Conservation (phyloP, 2,888 invertebrate species). For the Erannis defoliaria region DNA sequence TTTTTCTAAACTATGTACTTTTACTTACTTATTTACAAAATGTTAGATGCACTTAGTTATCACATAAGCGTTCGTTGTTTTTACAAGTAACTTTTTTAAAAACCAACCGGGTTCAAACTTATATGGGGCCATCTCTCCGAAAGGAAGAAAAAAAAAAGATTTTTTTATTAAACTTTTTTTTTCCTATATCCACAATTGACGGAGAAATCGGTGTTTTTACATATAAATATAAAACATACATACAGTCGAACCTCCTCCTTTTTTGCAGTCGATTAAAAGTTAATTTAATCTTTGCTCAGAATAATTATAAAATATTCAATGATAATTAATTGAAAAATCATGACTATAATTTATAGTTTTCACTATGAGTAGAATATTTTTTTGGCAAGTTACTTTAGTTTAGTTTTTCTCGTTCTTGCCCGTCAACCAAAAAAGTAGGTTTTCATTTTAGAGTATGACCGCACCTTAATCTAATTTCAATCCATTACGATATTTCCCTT, state of each 20-base stretch:
- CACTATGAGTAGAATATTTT: too few species aligned
- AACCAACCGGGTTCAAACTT: too few species aligned
- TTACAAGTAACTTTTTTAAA: slow-evolving; percentile 16
- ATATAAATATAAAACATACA: too few species aligned
- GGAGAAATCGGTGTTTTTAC: too few species aligned
- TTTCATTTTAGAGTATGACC: background rate
- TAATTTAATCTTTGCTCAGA: too few species aligned
- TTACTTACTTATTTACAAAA: slow-evolving; percentile 28
- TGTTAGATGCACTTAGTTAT: slow-evolving; percentile 27
- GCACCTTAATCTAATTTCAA: background rate
- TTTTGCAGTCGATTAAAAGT: too few species aligned
- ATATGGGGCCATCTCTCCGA: background rate
- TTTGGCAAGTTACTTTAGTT: background rate
- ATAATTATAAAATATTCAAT: too few species aligned
- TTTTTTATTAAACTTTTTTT: too few species aligned
- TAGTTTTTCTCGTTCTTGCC: background rate
- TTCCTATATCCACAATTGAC: too few species aligned
- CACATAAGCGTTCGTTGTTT: slow-evolving; percentile 44
- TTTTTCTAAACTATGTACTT: background rate
- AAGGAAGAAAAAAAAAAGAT: background rate
- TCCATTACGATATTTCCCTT: slow-evolving; percentile 2
- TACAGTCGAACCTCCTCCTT: too few species aligned
- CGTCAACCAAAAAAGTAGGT: background rate
- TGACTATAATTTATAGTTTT: too few species aligned
- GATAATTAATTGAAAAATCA: too few species aligned